phyloP scores from a whole-genome alignment of 2,797 vertebrate genomes.

The Danio kyathit region DNA sequence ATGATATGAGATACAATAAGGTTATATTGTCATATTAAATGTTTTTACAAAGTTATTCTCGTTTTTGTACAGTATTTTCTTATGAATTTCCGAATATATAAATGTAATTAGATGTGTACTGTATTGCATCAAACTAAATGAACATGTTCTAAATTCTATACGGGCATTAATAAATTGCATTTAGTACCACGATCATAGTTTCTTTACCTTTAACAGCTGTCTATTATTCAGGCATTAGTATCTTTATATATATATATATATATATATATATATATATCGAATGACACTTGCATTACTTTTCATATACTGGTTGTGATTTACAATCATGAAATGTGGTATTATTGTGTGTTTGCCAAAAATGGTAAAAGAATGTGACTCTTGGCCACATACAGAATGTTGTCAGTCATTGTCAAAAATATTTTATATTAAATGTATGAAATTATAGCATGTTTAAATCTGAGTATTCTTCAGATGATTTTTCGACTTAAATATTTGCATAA shows the following conservation, averaged over 20 bases:
- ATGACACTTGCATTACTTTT: conserved; percentile 29
- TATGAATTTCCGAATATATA: conserved; percentile 81
- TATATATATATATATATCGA: conserved; percentile 20
- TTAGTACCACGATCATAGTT: conserved; percentile 18
- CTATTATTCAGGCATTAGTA: conserved; percentile 21
- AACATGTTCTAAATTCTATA: conserved; percentile 33
- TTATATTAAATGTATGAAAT: conserved; percentile 35
- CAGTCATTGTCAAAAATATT: conserved; percentile 1
- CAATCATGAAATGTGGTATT: conserved; percentile 45
- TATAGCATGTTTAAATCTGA: conserved; percentile 55
- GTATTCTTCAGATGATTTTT: conserved; percentile 36
- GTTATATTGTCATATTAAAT: conserved; percentile 84
- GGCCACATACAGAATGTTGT: conserved; percentile 17
- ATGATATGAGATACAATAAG: conserved; percentile 70
- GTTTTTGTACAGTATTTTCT: conserved; percentile 87
- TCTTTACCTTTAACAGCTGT: conserved; percentile 25
- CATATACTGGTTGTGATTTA: conserved; percentile 40
- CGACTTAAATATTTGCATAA: conserved; percentile 28
- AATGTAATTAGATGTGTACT: conserved; percentile 78
- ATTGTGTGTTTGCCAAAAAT: conserved; percentile 39
- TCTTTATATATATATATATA: conserved; percentile 11
- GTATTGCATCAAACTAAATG: conserved; percentile 55
- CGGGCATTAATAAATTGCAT: conserved; percentile 57
- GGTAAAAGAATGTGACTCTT: conserved; percentile 29
- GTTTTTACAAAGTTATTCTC: conserved; percentile 90